These are phyloP conservation scores for Hesperophylax magnus DNA, from an alignment of 1,140 invertebrate species.

Conservation along the genomic window DNA sequence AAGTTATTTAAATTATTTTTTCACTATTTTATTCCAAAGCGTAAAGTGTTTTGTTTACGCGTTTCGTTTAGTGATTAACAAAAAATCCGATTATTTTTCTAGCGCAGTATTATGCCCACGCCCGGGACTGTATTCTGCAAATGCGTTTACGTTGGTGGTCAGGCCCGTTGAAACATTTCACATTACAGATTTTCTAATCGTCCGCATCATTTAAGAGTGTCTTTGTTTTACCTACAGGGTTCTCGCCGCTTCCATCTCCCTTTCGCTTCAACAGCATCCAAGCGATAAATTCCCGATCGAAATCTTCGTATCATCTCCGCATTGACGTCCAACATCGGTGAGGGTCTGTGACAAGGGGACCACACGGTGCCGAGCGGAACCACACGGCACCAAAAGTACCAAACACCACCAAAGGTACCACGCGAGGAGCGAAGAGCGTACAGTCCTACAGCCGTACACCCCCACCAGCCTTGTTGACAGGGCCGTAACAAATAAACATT, in stretches of 20 bases:
- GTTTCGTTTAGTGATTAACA: too few species aligned
- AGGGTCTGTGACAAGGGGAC: constrained; percentile 14
- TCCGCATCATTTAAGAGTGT: not conserved
- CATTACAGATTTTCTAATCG: constrained; percentile 1
- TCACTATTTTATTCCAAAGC: too few species aligned
- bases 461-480: not conserved
- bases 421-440: too few species aligned
- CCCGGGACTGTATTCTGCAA: too few species aligned
- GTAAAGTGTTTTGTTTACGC: too few species aligned
- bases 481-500: constrained; percentile 1
- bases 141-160: too few species aligned
- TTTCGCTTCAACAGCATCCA: constrained; percentile 17
- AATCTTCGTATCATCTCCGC: constrained; percentile 19
- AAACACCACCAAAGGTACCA: too few species aligned
- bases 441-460: not conserved
- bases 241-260: not conserved
- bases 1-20: too few species aligned
- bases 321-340: constrained; percentile 7
- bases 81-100: too few species aligned
- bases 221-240: not conserved
- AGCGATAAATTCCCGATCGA: constrained; percentile 26
- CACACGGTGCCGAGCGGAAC: not conserved
- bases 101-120: too few species aligned
- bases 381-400: not conserved
- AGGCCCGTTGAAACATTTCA: too few species aligned